These are phyloP conservation scores for Stichodactyla mertensii DNA, from an alignment of 64 coral and sea anemone species.

Conservation along the genomic window DNA sequence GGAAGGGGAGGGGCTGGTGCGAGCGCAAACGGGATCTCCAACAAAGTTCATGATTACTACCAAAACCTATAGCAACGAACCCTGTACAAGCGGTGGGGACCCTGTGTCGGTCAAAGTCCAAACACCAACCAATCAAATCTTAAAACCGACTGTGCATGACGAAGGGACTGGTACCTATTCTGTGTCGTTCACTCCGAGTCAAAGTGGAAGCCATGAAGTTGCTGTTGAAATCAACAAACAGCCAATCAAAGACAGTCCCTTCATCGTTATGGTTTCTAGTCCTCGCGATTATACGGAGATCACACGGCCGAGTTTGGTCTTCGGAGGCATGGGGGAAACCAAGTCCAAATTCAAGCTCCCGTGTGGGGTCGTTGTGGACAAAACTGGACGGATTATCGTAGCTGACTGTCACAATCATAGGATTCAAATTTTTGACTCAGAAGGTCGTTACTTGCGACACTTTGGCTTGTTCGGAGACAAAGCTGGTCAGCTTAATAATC, in stretches of 20 bases:
- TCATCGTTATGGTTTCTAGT: conserved; percentile 50
- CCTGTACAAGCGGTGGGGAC: conserved; percentile 60
- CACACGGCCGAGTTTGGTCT: conserved; percentile 45
- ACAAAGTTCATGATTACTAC: conserved; percentile 58
- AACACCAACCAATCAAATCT: conserved; percentile 22
- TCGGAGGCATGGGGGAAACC: conserved; percentile 57
- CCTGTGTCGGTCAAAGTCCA: conserved; percentile 55
- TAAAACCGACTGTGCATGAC: conserved; percentile 48
- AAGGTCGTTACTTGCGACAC: conserved; percentile 55
- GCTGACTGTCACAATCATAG: conserved; percentile 94
- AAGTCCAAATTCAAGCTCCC: conserved; percentile 84
- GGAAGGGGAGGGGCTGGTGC: conserved; percentile 64
- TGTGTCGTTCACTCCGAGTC: conserved; percentile 57
- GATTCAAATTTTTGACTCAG: conserved; percentile 75
- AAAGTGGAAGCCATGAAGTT: conserved; percentile 57
- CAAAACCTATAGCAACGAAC: conserved; percentile 57
- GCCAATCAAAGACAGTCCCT: conserved; percentile 69
- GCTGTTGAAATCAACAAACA: conserved; percentile 58
- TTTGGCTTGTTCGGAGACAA: conserved; percentile 80
- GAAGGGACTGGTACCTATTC: conserved; percentile 64
- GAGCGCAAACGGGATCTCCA: conserved; percentile 59
- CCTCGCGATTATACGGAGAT: conserved; percentile 67
- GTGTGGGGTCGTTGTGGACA: conserved; percentile 86
- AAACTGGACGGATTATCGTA: conserved; percentile 59
- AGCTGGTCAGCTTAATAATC: conserved; percentile 88